phyloP scores from a whole-genome alignment of 2,888 invertebrate genomes.

The Agriopis marginaria region DNA sequence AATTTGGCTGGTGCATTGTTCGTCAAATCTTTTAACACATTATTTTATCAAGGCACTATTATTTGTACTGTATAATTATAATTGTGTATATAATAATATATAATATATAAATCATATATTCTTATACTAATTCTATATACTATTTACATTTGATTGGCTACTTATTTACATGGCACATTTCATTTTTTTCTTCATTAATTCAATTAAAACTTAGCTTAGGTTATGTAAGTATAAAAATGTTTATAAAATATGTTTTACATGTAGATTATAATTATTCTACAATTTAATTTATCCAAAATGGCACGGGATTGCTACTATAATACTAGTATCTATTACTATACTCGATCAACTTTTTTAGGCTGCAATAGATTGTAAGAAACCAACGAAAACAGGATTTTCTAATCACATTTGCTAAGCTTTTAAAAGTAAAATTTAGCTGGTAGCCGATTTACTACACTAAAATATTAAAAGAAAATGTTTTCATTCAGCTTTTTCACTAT shows the following conservation, averaged over 20 bases:
- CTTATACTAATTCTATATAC: conserved; percentile 36
- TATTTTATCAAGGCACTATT: conserved; percentile 61
- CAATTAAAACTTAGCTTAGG: not conserved
- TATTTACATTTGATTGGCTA: conserved; percentile 54
- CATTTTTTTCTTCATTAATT: conserved; percentile 41
- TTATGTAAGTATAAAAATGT: conserved; percentile 25
- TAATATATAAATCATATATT: conserved; percentile 46
- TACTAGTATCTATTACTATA: conserved; percentile 29
- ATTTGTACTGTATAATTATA: conserved; percentile 63
- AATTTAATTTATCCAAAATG: conserved; percentile 43
- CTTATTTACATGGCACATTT: conserved; percentile 81
- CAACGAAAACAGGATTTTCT: no score
- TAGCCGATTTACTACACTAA: no score
- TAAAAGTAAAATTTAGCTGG: no score
- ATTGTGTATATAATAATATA: conserved; percentile 30
- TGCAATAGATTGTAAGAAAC: no score
- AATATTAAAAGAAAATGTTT: no score
- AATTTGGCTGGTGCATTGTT: not conserved
- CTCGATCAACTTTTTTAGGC: no score
- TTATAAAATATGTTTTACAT: conserved; percentile 27
- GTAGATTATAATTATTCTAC: conserved; percentile 28
- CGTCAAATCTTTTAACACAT: conserved; percentile 23
- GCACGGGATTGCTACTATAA: conserved; percentile 44
- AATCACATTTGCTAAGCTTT: no score
- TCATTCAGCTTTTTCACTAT: no score